A percentile compares a stretch with the other conserved stretches of the same genome.
Conservation (phyloP, 1,140 invertebrate genomes). For the Cyclargus thomasi region DNA sequence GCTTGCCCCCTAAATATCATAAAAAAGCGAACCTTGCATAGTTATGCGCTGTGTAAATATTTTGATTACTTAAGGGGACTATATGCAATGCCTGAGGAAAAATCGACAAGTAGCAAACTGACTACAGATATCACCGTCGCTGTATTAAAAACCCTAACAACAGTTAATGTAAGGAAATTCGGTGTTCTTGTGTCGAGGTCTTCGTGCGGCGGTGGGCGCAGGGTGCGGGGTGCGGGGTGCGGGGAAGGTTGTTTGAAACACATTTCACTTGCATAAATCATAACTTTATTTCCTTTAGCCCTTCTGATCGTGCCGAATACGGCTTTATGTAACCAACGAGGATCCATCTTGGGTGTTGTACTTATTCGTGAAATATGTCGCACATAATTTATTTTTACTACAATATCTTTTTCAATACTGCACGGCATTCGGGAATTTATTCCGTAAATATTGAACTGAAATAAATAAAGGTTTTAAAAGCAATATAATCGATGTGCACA, state of each 20-base stretch:
- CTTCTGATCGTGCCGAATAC: constrained; percentile 39
- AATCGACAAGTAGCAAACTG: too few species aligned
- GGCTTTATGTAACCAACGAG: constrained; percentile 38
- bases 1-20: too few species aligned
- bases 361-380: constrained; percentile 7
- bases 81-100: too few species aligned
- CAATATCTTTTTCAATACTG: not conserved
- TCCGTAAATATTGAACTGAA: not conserved
- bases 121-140: not conserved
- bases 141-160: constrained; percentile 15
- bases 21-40: too few species aligned
- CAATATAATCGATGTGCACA: not conserved
- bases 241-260: constrained; percentile 46
- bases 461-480: not conserved
- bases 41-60: too few species aligned
- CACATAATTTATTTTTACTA: constrained; percentile 4
- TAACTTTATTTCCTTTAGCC: constrained; percentile 58
- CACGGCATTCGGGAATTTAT: not conserved
- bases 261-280: constrained; percentile 63
- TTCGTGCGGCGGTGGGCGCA: not conserved
- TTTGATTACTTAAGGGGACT: too few species aligned
- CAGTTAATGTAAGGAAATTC: constrained; percentile 29
- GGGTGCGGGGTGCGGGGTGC: constrained; percentile 17
- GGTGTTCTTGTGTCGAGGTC: constrained; percentile 26
- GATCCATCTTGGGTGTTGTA: not conserved